These are phyloP conservation scores for Dicrostonyx torquatus DNA, from an alignment of 2,797 vertebrate species.

Conservation along the genomic window DNA sequence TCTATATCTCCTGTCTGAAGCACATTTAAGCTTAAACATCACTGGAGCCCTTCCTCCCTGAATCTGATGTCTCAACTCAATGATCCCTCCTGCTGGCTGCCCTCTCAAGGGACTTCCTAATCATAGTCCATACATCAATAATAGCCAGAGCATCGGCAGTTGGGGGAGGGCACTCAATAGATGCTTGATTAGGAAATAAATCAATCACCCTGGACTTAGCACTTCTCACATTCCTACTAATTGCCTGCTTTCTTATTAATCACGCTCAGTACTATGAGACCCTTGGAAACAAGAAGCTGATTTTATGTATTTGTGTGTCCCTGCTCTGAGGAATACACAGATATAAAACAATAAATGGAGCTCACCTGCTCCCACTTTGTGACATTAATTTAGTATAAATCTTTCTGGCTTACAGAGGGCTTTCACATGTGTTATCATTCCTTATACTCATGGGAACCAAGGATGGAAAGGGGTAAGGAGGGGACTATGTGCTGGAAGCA, in stretches of 20 bases:
- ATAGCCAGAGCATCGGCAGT: neutral
- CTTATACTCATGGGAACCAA: neutral
- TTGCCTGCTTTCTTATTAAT: slow-evolving; percentile 50
- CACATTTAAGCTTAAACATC: neutral
- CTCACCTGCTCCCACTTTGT: neutral
- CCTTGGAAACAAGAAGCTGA: slow-evolving; percentile 20
- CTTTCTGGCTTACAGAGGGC: neutral
- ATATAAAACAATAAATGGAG: neutral
- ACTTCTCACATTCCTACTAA: slow-evolving; percentile 32
- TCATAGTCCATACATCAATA: neutral
- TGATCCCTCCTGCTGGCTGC: neutral
- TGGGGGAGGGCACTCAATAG: neutral
- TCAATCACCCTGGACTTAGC: slow-evolving; percentile 21
- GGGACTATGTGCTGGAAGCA: neutral
- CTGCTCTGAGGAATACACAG: neutral
- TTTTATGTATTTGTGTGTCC: neutral
- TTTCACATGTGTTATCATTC: neutral
- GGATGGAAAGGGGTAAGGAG: neutral
- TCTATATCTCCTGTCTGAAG: neutral
- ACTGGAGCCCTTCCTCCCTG: neutral
- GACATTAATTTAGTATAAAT: neutral
- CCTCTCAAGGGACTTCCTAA: neutral
- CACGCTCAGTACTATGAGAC: neutral
- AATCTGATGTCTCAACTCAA: neutral
- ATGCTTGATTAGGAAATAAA: slow-evolving; percentile 54